Base-by-base conservation (phyloP, 1,140 invertebrate genomes). In the Neodiprion lecontei region DNA sequence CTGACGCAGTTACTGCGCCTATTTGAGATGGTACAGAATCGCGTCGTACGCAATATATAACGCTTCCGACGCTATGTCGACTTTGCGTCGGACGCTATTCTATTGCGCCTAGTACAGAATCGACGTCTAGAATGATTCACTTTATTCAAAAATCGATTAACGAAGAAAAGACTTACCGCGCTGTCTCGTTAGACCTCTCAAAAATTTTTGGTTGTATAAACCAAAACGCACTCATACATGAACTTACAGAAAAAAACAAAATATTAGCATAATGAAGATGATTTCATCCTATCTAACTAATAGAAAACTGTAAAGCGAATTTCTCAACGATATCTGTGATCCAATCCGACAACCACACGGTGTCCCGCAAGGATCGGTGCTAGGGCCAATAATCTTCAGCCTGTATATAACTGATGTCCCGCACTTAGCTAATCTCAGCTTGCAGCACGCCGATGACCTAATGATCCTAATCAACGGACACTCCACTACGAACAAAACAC, bases 381-480 rank as follows among this genome's bases (percentile, higher is more conserved):
- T 21, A 21, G 17, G 17, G 17, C 17, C 17, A 21, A 70, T 70
- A 70, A 70, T 70, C 48, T 70, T 70, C 5, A 70, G 50, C 69
- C 23, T 70, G 9, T 70, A 70, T 17, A 70, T 70, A 12, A 48
- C 70, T 14, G 70, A 72, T 53, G 21, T 72, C 70, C 70, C 48
- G 48, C 70, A 72, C 48, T 50, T 48, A 48, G 50, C 70, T 21
- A 49, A 47, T 21, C 70, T 72, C 48, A 72, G 48, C 48, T 72
- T 48, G 12, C 70, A 72, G 70, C 50, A 72, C 70, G 70, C 70
- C 21, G 70, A 72, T 47, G 70, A 72, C 48, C 21, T 72, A 53
- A 72, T 50, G 70, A 72, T 72, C 40, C 17, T 72, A 47, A 72
- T 48, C 70, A 72, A 72, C 70, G 48, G 70, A 49, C 70, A 72